Percentiles rank a stretch among this genome's conserved stretches.
These are phyloP conservation scores for Stenodera caucasica DNA, from an alignment of 2,888 invertebrate genomes.

Conservation along the genomic window DNA sequence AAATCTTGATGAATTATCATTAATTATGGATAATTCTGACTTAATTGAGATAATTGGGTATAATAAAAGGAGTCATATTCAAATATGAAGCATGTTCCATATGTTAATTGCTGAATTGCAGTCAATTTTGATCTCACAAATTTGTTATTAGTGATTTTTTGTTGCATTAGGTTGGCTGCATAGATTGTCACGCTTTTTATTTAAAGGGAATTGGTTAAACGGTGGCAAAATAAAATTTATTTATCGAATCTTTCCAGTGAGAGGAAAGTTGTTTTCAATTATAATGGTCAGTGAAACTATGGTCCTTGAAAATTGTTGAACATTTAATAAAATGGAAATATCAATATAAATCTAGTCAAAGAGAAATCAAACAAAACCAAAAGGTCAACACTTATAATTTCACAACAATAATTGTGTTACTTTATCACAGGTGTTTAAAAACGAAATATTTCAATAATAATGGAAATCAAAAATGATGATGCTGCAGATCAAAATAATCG, in stretches of 20 bases:
- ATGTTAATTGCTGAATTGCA: too few relatives aligned
- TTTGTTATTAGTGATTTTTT: not conserved
- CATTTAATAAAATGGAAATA: not conserved
- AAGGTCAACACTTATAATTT: too few relatives aligned
- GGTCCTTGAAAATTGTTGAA: not conserved
- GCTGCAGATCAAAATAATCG: constrained; percentile 40
- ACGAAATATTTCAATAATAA: not conserved
- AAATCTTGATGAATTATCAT: too few relatives aligned
- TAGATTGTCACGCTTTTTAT: not conserved
- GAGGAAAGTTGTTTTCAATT: not conserved
- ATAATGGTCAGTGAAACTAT: not conserved
- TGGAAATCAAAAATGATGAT: constrained; percentile 39
- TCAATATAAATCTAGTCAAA: not conserved
- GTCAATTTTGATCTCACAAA: too few relatives aligned
- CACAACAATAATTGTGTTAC: not conserved
- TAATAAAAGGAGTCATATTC: too few relatives aligned
- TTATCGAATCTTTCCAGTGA: not conserved
- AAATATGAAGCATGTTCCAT: too few relatives aligned
- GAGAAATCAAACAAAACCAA: not conserved
- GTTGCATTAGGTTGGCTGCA: not conserved
- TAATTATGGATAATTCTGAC: too few relatives aligned
- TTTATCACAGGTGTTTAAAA: not conserved
- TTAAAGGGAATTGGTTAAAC: not conserved
- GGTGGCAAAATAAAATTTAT: constrained; percentile 3
- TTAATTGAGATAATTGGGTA: too few relatives aligned